phyloP scores from a whole-genome alignment of 1,140 invertebrate genomes.

The Capitella teleta region DNA sequence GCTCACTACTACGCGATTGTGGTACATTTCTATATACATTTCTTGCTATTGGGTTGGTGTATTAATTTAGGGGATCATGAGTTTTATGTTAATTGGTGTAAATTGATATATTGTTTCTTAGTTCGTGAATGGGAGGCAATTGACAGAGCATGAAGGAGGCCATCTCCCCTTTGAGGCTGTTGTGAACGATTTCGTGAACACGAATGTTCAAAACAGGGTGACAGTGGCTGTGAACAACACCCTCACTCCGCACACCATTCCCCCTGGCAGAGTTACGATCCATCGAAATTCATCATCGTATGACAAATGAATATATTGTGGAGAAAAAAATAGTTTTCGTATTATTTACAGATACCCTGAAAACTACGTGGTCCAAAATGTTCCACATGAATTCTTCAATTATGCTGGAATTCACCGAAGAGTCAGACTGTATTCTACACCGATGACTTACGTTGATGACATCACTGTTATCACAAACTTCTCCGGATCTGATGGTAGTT shows the following conservation, averaged over 20 bases:
- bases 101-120: no score
- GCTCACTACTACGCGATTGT: constrained; percentile 78
- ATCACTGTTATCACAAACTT: constrained; percentile 68
- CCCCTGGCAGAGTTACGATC: constrained; percentile 39
- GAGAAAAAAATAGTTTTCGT: no score
- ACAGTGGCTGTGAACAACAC: constrained; percentile 93
- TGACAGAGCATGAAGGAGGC: constrained; percentile 78
- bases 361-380: constrained; percentile 59
- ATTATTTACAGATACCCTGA: constrained; percentile 54
- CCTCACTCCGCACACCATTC: constrained; percentile 49
- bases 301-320: no score
- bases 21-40: no score
- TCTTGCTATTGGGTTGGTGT: no score
- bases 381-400: constrained; percentile 95
- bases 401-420: constrained; percentile 92
- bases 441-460: constrained; percentile 66
- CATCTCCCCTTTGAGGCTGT: constrained; percentile 89
- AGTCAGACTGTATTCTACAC: constrained; percentile 81
- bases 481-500: no score
- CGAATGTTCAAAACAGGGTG: constrained; percentile 58
- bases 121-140: constrained; percentile 70
- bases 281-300: no score
- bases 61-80: no score
- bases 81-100: no score
- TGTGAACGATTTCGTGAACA: constrained; percentile 57